Conservation (phyloP, 2,888 invertebrate species). For the Heliconius charithonia region DNA sequence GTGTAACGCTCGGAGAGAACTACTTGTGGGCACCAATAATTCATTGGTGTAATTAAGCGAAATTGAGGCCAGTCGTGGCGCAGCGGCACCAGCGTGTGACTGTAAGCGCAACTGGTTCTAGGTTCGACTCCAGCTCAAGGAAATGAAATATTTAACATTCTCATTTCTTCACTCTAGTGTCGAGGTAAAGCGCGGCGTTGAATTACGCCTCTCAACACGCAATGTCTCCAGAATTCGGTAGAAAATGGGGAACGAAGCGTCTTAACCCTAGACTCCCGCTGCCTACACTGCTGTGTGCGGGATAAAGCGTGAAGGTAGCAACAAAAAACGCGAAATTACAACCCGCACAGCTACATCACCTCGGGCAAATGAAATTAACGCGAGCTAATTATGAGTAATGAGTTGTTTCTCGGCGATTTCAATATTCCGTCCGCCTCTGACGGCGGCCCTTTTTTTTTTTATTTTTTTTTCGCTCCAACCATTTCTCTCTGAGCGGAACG, state of each 20-base stretch:
- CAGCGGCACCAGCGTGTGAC: too few relatives aligned
- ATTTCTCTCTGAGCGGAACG: slow-evolving; percentile 49
- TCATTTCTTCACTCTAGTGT: too few relatives aligned
- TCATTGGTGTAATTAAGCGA: slow-evolving; percentile 52
- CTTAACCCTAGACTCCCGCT: too few relatives aligned
- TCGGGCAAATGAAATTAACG: slow-evolving; percentile 68
- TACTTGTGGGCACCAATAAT: slow-evolving; percentile 47
- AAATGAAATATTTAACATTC: too few relatives aligned
- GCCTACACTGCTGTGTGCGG: too few relatives aligned
- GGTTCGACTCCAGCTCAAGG: too few relatives aligned
- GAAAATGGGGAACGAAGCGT: too few relatives aligned
- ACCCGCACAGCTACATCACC: slow-evolving; percentile 54
- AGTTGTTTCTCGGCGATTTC: slow-evolving; percentile 62
- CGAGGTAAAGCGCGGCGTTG: too few relatives aligned
- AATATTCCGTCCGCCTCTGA: slow-evolving; percentile 58
- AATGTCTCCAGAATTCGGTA: too few relatives aligned
- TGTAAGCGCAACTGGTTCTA: too few relatives aligned
- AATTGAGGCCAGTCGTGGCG: slow-evolving; percentile 42
- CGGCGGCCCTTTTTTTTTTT: slow-evolving; percentile 56
- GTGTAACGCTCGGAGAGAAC: slow-evolving; percentile 37
- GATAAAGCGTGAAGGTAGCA: too few relatives aligned
- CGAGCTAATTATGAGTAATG: slow-evolving; percentile 76
- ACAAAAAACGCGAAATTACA: slow-evolving; percentile 49
- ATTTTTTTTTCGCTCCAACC: slow-evolving; percentile 52
- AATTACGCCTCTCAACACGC: too few relatives aligned